Evolutionary conservation across 2,888 invertebrate genomes (phyloP), one percentile per base, ranked within the genome.

Genomic region (Macrophya annulata): DNA sequence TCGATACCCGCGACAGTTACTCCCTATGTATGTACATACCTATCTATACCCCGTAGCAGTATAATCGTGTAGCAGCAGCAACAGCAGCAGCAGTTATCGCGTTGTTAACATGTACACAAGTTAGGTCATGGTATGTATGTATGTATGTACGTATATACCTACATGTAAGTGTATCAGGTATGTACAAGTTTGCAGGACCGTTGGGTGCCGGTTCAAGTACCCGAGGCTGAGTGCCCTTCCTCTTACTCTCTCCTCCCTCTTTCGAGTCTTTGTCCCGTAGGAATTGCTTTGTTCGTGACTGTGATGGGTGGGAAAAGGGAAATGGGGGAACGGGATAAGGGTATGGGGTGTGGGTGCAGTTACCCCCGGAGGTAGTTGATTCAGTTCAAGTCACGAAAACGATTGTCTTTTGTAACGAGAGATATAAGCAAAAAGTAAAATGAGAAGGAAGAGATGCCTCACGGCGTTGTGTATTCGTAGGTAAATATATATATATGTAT

Each of bases 191-290:
- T n/a, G 37, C 17, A 55, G 48, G 77, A 45, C 37, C 45, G 74
- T 9, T 45, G 15, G 77, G 31, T 55, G 77, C 15, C 48, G 77
- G 31, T 55, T 77, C 77, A 51, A 77, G 77, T 77, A 77, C 51
- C 48, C 25, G 68, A 9, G 21, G 48, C 51, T 51, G 77, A 77
- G 77, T 77, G 62, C 25, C 55, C 84, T 84, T 45, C 48, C 76
- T 40, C 76, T 76, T 59, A 21, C 55, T 59, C 25, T 55, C 51
- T 21, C n/a, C 51, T 21, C n/a, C 17, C 51, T 40, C 1, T 48
- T 37, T 31, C 40, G 51, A 31, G 48, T 17, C 51, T 31, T 77
- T 55, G 51, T 55, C 77, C 77, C 51, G 45, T 51, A 17, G 31
- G 48, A 51, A 77, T 55, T 21, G 48, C 51, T 77, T 51, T 77